Evolutionary conservation across 2,113 vertebrate genomes (phyloP), one percentile per base, ranked within the genome.

Genomic region (Sigmodon hispidus): DNA sequence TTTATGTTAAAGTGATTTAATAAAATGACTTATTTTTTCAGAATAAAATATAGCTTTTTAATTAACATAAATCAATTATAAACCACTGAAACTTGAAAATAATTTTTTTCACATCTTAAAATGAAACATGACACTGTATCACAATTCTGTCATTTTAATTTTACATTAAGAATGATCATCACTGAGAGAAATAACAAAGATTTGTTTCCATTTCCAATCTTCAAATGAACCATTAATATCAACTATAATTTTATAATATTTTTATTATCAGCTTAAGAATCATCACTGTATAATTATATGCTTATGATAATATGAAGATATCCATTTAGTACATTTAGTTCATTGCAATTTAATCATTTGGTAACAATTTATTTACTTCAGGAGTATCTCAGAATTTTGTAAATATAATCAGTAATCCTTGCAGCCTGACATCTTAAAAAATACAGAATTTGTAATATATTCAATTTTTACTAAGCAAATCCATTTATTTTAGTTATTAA

Each of bases 241-340:
- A 31, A 72, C 29, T 8, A 92, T 12, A 70, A 69, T 91, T 94
- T 69, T 15, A 61, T 48, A 79, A 85, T 13, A 91, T 81, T 86
- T 55, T 75, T 91, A 69, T 70, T 65, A 29, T 34, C 9, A 91
- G 9, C 17, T 75, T 95, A 76, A 89, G 29, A 91, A 95, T 61
- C 4, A 91, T 65, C 36, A 73, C 11, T 87, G 50, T 4, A 13
- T 75, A 52, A 95, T 87, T 89, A 89, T 63, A 76, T 69, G 6
- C 12, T 87, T 80, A 69, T 75, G 36, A 83, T 83, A 50, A 4
- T 72, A 43, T 84, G 13, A 80, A 88, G 11, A 92, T 65, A 94
- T 69, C 5, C n/a, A 6, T 57, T 90, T 63, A 92, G 2, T 13
- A 57, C 69, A 67, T 69, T 70, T 85, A 50, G 6, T 70, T 92